phyloP scores from a whole-genome alignment of 2,888 invertebrate genomes.

The Stratiomys singularior region DNA sequence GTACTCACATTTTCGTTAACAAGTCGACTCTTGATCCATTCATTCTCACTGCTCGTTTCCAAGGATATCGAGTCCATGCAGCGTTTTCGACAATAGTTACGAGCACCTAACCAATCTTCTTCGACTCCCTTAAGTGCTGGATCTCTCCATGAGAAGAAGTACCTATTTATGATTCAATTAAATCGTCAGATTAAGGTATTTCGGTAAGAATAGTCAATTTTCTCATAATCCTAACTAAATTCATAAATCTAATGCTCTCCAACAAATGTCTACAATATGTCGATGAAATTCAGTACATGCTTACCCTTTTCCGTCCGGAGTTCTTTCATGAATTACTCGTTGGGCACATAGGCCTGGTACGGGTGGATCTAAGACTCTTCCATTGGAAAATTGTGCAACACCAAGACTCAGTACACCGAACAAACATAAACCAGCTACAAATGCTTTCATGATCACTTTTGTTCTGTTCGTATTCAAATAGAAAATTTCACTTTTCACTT shows the following conservation, averaged over 20 bases:
- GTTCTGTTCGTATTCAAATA: neutral
- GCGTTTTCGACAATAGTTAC: constrained; percentile 87
- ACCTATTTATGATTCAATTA: constrained; percentile 70
- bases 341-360: constrained; percentile 80
- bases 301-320: constrained; percentile 76
- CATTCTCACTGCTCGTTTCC: constrained; percentile 87
- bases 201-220: no score
- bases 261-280: no score
- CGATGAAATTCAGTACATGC: neutral
- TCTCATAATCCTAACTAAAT: no score
- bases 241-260: no score
- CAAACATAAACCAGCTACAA: constrained; percentile 51
- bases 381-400: constrained; percentile 78
- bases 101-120: constrained; percentile 84
- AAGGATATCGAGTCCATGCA: constrained; percentile 91
- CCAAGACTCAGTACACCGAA: constrained; percentile 62
- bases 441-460: constrained; percentile 39
- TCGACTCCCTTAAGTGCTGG: constrained; percentile 78
- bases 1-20: constrained; percentile 78
- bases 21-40: constrained; percentile 84
- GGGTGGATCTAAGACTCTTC: constrained; percentile 82
- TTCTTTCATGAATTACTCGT: constrained; percentile 77
- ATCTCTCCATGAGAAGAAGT: constrained; percentile 90
- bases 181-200: no score
- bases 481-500: constrained; percentile 39